Base-by-base conservation (phyloP, 2,113 vertebrate genomes). In the Orthochromis malagaraziensis region DNA sequence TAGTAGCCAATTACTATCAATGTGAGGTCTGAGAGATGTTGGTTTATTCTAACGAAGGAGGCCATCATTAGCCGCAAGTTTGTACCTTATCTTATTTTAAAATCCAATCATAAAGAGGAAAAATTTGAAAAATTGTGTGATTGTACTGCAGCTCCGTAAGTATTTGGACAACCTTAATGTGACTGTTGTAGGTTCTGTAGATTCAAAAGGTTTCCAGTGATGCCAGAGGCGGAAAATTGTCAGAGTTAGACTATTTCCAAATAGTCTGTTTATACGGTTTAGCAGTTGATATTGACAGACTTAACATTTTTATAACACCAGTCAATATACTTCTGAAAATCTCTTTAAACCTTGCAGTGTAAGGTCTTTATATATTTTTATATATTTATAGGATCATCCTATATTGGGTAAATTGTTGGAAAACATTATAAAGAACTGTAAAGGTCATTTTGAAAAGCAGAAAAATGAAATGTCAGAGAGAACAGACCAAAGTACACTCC, bases 121-220 rank as follows among this genome's bases (percentile, higher is more conserved):
- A 10, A 3, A 17, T 45, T 10, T 45, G 38, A 26, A 73, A 73
- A 26, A 45, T 3, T 73, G 6, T 16, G 38, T 45, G 21, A 45
- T 26, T 68, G 33, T 21, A n/a, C 0, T 38, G 31, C 17, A 65
- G 60, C 31, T 65, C 1, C 0, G 0, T n/a, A 65, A 38, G 17
- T 65, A n/a, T 7, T 38, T 65, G 17, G 4, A 65, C 31, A 38
- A 65, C 10, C 31, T 35, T 38, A n/a, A n/a, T 65, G 60, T 65
- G 31, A 65, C 0, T 38, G 0, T 35, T 63, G 6, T 63, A 1
- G 58, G 38, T 26, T 45, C 21, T 26, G 5, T 73, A 17, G 38
- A 26, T 73, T 45, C 38, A 21, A 24, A 73, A 73, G 8, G 1
- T 26, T 45, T 73, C 3, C 38, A 73, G 1, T 6, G 65, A 42